Conservation (phyloP, 2,888 invertebrate genomes). For the Andrena dorsata region DNA sequence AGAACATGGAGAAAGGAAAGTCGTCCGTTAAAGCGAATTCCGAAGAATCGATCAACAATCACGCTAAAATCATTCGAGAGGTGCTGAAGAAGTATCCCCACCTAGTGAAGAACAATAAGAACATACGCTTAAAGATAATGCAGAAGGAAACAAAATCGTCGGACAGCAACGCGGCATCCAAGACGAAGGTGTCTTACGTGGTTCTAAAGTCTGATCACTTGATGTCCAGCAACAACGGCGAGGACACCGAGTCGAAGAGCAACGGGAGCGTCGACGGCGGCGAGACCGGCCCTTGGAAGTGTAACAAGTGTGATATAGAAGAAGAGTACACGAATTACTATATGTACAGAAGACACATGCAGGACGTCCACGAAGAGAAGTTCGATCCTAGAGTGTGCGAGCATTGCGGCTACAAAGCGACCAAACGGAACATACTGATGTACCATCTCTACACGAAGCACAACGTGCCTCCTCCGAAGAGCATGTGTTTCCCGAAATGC, state of each 20-base stretch:
- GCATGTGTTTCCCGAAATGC: conserved; percentile 92
- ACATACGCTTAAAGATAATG: conserved; percentile 94
- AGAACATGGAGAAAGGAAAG: conserved; percentile 85
- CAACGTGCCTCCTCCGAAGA: conserved; percentile 89
- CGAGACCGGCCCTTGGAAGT: conserved; percentile 91
- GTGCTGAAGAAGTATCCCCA: conserved; percentile 95
- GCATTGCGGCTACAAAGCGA: conserved; percentile 92
- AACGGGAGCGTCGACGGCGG: conserved; percentile 68
- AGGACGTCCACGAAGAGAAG: conserved; percentile 92
- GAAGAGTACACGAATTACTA: conserved; percentile 90
- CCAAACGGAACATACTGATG: conserved; percentile 90
- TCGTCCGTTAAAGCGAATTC: conserved; percentile 66
- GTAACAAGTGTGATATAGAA: conserved; percentile 89
- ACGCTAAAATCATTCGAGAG: conserved; percentile 95
- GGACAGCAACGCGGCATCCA: conserved; percentile 76
- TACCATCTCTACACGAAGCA: conserved; percentile 94
- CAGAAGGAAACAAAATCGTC: conserved; percentile 86
- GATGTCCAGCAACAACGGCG: conserved; percentile 73
- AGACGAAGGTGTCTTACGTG: conserved; percentile 86
- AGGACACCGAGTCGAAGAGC: conserved; percentile 63
- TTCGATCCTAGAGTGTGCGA: conserved; percentile 93
- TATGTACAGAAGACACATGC: conserved; percentile 92
- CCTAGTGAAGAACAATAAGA: conserved; percentile 94
- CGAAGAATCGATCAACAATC: conserved; percentile 86
- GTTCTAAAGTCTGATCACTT: conserved; percentile 85